phyloP scores from a whole-genome alignment of 2,113 vertebrate genomes.

The Upupa epops region DNA sequence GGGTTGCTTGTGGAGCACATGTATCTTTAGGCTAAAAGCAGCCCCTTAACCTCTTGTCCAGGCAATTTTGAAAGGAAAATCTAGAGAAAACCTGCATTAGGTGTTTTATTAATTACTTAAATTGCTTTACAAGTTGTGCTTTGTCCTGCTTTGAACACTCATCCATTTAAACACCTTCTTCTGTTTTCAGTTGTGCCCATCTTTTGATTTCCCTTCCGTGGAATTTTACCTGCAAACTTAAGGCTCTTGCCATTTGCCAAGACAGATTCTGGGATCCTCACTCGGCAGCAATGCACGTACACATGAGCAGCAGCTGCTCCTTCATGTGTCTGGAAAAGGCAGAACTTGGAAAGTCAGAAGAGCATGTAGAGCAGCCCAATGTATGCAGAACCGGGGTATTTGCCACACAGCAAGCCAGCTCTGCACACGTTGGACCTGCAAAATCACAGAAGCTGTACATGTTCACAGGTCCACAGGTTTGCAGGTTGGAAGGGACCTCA shows the following conservation, averaged over 20 bases:
- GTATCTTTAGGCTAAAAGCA: neutral
- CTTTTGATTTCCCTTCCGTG: neutral
- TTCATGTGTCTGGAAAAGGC: conserved; percentile 57
- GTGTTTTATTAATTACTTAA: neutral
- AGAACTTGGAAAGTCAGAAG: neutral
- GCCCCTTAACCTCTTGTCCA: neutral
- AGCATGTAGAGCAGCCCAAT: neutral
- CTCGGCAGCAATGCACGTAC: neutral
- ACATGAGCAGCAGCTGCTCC: conserved; percentile 56
- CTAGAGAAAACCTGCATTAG: neutral
- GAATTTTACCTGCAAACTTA: conserved; percentile 45
- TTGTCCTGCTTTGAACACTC: neutral
- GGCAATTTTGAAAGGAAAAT: neutral
- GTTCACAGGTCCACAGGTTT: too few species aligned
- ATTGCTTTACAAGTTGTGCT: neutral
- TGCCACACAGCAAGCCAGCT: neutral
- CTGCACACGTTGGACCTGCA: neutral
- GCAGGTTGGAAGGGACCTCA: too few species aligned
- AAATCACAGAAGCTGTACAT: neutral
- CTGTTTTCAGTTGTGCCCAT: neutral
- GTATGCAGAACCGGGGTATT: neutral
- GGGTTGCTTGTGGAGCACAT: neutral
- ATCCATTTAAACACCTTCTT: neutral
- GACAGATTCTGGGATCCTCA: conserved; percentile 35
- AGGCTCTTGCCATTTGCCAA: conserved; percentile 37